Percentiles rank a stretch among this genome's conserved stretches.
These are phyloP conservation scores for Kradibia gibbosae DNA, from an alignment of 1,140 invertebrate genomes.

Conservation along the genomic window DNA sequence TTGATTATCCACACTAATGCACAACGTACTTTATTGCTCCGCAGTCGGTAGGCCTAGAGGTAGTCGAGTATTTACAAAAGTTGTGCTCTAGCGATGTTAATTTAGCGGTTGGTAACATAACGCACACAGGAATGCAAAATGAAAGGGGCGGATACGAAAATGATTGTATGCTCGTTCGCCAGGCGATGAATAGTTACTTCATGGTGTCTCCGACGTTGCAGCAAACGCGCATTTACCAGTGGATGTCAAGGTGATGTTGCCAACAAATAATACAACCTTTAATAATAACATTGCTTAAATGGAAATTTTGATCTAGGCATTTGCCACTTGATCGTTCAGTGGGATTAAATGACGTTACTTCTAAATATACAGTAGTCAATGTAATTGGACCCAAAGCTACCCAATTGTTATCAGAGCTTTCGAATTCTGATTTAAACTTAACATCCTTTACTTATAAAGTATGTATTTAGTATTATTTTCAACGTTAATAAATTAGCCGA, in stretches of 20 bases:
- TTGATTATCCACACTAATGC: too few species aligned
- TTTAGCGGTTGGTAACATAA: constrained; percentile 81
- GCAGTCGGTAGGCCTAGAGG: constrained; percentile 76
- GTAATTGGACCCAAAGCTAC: constrained; percentile 86
- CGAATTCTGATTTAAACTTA: constrained; percentile 79
- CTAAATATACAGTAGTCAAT: constrained; percentile 88
- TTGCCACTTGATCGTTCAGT: constrained; percentile 79
- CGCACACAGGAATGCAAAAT: constrained; percentile 89
- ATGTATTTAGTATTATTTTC: constrained; percentile 24
- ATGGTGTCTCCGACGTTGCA: constrained; percentile 90
- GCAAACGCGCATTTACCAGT: constrained; percentile 82
- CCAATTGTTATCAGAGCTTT: constrained; percentile 81
- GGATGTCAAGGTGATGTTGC: constrained; percentile 76
- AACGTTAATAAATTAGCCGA: neutral
- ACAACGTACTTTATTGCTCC: constrained; percentile 35
- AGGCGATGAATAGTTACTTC: constrained; percentile 82
- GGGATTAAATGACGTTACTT: constrained; percentile 83
- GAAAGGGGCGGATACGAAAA: constrained; percentile 86
- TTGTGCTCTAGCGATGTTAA: constrained; percentile 86
- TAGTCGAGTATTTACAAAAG: constrained; percentile 80
- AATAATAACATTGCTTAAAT: constrained; percentile 10
- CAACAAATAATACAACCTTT: neutral
- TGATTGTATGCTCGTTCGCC: constrained; percentile 84
- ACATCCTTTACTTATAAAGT: constrained; percentile 85
- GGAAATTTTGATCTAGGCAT: constrained; percentile 66